Evolutionary conservation across 2,888 invertebrate species (phyloP).

Genomic region (Notodonta ziczac): DNA sequence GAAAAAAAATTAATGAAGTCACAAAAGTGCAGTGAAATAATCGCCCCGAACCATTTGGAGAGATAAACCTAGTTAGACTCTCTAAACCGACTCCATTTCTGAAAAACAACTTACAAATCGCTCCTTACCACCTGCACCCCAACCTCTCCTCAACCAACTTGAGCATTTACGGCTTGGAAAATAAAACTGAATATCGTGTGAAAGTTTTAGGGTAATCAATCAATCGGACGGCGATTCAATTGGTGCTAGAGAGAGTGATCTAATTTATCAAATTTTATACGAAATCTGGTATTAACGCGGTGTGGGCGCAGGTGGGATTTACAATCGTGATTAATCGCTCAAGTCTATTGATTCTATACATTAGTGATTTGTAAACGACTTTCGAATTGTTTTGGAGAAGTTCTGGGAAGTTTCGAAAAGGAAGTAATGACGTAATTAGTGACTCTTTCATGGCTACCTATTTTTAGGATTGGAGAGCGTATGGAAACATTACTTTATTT

Average conservation of each 20-base stretch:
- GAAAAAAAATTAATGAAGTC: no score
- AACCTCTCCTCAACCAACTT: constrained; percentile 1
- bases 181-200: constrained; percentile 16
- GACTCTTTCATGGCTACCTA: no score
- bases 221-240: constrained; percentile 49
- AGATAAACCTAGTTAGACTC: constrained; percentile 23
- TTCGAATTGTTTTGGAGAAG: constrained; percentile 18
- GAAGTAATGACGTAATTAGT: not conserved
- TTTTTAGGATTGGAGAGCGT: no score
- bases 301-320: constrained; percentile 43
- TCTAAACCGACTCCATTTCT: constrained; percentile 26
- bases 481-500: no score
- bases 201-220: constrained; percentile 43
- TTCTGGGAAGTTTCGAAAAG: not conserved
- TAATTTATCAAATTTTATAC: constrained; percentile 60
- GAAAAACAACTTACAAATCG: constrained; percentile 32
- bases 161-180: constrained; percentile 3
- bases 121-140: constrained; percentile 33
- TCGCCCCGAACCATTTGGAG: not conserved
- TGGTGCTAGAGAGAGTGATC: constrained; percentile 52
- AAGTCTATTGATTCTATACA: constrained; percentile 15
- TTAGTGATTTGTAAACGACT: constrained; percentile 26
- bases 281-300: constrained; percentile 41
- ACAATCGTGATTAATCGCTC: constrained; percentile 35
- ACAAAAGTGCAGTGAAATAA: no score